A percentile compares a stretch with the other conserved stretches of the same genome.
Conservation (phyloP, 1,140 invertebrate genomes). For the Pogonus chalceus region DNA sequence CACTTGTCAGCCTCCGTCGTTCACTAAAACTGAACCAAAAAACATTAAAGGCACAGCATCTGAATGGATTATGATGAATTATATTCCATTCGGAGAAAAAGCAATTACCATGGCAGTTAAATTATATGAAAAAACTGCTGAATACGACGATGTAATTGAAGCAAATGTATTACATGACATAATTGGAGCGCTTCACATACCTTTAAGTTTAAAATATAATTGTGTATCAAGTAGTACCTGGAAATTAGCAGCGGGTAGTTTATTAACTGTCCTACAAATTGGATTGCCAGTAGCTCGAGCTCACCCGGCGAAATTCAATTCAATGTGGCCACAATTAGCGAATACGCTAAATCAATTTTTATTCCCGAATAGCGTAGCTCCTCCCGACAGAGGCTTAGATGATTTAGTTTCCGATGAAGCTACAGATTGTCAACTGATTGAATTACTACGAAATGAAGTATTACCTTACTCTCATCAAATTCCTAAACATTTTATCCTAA, state of each 20-base stretch:
- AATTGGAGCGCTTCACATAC: conserved; percentile 61
- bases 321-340: conserved; percentile 79
- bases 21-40: conserved; percentile 46
- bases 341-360: conserved; percentile 82
- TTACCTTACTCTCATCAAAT: conserved; percentile 68
- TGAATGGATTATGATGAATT: conserved; percentile 77
- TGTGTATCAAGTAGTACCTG: conserved; percentile 75
- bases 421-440: conserved; percentile 79
- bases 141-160: conserved; percentile 61
- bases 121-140: conserved; percentile 73
- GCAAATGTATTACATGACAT: conserved; percentile 67
- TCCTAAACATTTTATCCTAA: conserved; percentile 77
- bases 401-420: conserved; percentile 76
- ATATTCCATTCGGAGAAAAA: conserved; percentile 80
- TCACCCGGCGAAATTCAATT: conserved; percentile 37
- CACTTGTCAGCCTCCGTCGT: conserved; percentile 57
- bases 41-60: conserved; percentile 36
- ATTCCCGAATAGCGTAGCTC: conserved; percentile 59
- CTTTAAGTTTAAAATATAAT: conserved; percentile 72
- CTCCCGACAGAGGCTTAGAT: conserved; percentile 61
- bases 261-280: conserved; percentile 68
- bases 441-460: conserved; percentile 75
- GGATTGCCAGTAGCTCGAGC: conserved; percentile 80
- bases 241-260: conserved; percentile 72
- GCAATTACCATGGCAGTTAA: conserved; percentile 70